Conservation (phyloP, 2,888 invertebrate species). For the Geotrupes spiniger region DNA sequence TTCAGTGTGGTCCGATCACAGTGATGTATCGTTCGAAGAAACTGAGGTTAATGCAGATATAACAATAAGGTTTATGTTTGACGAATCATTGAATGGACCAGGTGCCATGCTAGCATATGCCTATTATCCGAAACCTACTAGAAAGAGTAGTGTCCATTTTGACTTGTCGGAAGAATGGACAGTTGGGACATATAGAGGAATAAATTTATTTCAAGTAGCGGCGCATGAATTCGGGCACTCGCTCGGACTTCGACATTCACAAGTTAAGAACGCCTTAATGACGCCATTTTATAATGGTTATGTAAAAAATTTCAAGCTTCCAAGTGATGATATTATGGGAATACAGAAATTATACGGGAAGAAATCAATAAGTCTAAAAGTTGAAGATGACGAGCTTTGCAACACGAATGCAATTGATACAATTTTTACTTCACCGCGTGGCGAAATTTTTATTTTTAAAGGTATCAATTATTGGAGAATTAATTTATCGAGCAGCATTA, state of each 20-base stretch:
- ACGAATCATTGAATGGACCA: constrained; percentile 92
- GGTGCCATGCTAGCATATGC: constrained; percentile 94
- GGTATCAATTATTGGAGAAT: constrained; percentile 2
- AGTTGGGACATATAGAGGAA: constrained; percentile 60
- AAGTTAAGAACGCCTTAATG: constrained; percentile 22
- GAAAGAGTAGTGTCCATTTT: constrained; percentile 78
- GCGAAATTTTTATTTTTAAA: constrained; percentile 21
- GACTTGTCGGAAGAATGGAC: constrained; percentile 96
- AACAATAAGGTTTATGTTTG: constrained; percentile 81
- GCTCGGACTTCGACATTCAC: constrained; percentile 28
- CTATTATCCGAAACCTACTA: constrained; percentile 77
- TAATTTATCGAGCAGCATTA: too few species aligned
- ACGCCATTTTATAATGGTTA: constrained; percentile 63
- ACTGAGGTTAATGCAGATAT: constrained; percentile 79
- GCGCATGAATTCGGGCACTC: constrained; percentile 33
- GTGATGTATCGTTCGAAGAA: constrained; percentile 77
- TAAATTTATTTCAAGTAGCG: constrained; percentile 25
- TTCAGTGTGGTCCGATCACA: constrained; percentile 81
- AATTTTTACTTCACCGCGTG: constrained; percentile 14
- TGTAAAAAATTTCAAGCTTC: constrained; percentile 78
- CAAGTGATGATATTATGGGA: constrained; percentile 81
- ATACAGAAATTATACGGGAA: constrained; percentile 83
- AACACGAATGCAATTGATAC: constrained; percentile 17
- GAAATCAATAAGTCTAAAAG: constrained; percentile 49
- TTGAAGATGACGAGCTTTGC: constrained; percentile 33